phyloP scores from a whole-genome alignment of 2,113 vertebrate genomes.

The Menidia beryllina region DNA sequence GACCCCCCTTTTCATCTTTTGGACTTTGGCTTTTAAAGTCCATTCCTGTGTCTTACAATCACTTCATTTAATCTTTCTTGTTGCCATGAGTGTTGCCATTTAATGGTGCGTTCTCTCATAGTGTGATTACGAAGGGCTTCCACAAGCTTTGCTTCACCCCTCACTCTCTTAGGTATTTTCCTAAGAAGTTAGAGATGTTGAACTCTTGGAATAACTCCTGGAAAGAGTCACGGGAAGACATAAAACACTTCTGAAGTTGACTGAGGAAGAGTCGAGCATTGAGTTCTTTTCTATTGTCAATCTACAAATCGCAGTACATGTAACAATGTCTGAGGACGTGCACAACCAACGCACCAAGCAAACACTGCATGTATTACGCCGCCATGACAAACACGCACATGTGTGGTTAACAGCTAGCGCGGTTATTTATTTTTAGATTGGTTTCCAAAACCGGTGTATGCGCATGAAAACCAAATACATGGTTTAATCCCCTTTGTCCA shows the following conservation, averaged over 20 bases:
- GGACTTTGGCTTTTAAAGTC: neutral
- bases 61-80: neutral
- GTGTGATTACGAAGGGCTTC: neutral
- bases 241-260: neutral
- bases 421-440: no score
- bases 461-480: neutral
- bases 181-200: neutral
- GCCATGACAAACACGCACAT: no score
- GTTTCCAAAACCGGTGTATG: neutral
- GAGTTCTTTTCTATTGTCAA: no score
- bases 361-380: no score
- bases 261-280: no score
- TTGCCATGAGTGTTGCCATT: neutral
- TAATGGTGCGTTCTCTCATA: neutral
- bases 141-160: neutral
- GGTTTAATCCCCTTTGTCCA: neutral
- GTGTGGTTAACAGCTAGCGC: no score
- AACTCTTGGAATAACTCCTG: neutral
- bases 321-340: no score
- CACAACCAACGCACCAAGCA: no score
- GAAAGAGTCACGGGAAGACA: neutral
- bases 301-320: no score
- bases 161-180: neutral
- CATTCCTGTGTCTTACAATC: neutral
- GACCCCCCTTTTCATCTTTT: conserved; percentile 32